Evolutionary conservation across 1,140 invertebrate species (phyloP).

Genomic region (Lepidurus packardi): DNA sequence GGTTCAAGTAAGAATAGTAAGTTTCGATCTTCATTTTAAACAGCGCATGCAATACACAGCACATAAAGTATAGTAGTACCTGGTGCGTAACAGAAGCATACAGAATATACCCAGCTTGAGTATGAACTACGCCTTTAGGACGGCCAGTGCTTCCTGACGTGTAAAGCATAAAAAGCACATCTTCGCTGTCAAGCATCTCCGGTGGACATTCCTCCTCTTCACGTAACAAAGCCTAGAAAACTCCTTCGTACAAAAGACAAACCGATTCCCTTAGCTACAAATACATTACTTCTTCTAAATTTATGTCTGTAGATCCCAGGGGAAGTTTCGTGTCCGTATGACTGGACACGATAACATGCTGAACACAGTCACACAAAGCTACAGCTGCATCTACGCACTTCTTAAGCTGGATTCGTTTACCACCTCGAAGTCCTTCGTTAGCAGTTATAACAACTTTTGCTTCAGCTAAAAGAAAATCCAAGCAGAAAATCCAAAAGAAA

Average conservation of each 20-base stretch:
- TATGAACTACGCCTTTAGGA: slow-evolving; percentile 54
- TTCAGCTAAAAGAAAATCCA: slow-evolving; percentile 42
- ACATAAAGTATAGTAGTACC: slow-evolving; percentile 38
- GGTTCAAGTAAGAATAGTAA: too few relatives aligned
- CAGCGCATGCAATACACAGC: too few relatives aligned
- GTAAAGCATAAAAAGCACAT: slow-evolving; percentile 54
- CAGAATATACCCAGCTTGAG: slow-evolving; percentile 52
- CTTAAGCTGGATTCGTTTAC: slow-evolving; percentile 49
- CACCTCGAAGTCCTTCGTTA: slow-evolving; percentile 50
- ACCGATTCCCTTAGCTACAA: not conserved
- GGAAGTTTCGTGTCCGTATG: slow-evolving; percentile 42
- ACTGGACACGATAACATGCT: slow-evolving; percentile 48
- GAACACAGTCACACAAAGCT: slow-evolving; percentile 44
- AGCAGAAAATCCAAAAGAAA: too few relatives aligned
- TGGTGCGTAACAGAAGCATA: slow-evolving; percentile 50
- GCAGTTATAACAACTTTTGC: slow-evolving; percentile 49
- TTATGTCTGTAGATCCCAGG: slow-evolving; percentile 42
- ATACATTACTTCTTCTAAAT: slow-evolving; percentile 39
- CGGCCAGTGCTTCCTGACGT: slow-evolving; percentile 54
- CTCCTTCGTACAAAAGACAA: not conserved
- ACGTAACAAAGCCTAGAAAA: slow-evolving; percentile 36
- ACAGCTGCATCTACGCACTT: slow-evolving; percentile 50
- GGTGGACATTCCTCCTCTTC: slow-evolving; percentile 42
- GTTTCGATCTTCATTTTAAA: too few relatives aligned
- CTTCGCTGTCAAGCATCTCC: slow-evolving; percentile 49